Evolutionary conservation across 2,797 vertebrate genomes (phyloP).

Genomic region (Sebastes matsubarae): DNA sequence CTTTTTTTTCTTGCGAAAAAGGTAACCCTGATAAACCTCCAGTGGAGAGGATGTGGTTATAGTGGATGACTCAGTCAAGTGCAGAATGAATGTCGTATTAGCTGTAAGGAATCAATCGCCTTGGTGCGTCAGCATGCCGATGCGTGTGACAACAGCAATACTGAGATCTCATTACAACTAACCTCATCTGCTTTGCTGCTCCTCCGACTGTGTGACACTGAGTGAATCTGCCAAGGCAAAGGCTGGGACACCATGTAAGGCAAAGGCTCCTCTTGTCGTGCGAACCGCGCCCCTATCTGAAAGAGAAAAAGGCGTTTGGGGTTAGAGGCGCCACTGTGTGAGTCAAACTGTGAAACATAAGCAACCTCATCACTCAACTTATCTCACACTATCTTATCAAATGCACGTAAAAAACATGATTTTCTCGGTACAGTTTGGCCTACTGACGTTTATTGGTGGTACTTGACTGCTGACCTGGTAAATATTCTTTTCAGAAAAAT

Average conservation of each 20-base stretch:
- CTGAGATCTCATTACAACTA: constrained; percentile 24
- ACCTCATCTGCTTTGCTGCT: constrained; percentile 87
- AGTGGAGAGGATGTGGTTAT: neutral
- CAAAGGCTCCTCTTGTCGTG: constrained; percentile 76
- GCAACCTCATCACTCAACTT: neutral
- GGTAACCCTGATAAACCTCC: neutral
- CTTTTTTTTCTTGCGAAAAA: neutral
- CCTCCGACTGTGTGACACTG: constrained; percentile 84
- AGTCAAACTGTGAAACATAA: neutral
- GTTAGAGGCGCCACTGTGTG: neutral
- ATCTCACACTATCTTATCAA: neutral
- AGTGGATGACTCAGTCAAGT: neutral
- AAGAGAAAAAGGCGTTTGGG: neutral
- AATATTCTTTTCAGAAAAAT: neutral
- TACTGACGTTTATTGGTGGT: neutral
- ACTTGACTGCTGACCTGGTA: neutral
- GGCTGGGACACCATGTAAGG: constrained; percentile 88
- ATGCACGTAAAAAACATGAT: neutral
- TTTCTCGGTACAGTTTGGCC: neutral
- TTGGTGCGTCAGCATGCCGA: neutral
- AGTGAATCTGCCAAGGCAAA: constrained; percentile 90
- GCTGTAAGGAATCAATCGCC: neutral
- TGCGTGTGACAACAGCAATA: neutral
- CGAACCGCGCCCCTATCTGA: constrained; percentile 73
- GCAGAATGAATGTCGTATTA: neutral